phyloP scores from a whole-genome alignment of 2,888 invertebrate species.

The Mantis religiosa region DNA sequence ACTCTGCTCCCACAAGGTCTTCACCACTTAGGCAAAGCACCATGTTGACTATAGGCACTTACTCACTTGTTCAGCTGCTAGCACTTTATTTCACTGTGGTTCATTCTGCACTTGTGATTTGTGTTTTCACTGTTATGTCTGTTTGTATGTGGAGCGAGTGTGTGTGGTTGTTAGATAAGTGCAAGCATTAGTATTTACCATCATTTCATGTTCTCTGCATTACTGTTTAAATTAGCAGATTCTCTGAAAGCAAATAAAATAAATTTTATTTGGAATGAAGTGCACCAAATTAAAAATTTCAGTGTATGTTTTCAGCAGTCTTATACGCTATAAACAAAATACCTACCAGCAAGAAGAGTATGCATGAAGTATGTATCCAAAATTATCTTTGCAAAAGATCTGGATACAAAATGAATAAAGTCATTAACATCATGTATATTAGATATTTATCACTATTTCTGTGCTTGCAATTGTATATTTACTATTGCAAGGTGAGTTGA shows the following conservation, averaged over 20 bases:
- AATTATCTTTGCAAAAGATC: too few species aligned
- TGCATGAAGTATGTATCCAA: too few species aligned
- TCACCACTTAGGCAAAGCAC: constrained; percentile 29
- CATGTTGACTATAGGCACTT: constrained; percentile 23
- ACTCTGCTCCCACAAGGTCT: constrained; percentile 24
- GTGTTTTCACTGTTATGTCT: constrained; percentile 26
- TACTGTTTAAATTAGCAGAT: not conserved
- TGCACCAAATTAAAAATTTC: too few species aligned
- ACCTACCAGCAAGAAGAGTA: too few species aligned
- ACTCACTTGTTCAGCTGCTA: constrained; percentile 23
- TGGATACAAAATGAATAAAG: too few species aligned
- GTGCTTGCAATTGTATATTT: too few species aligned
- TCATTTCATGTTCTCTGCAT: constrained; percentile 2
- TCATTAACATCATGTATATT: too few species aligned
- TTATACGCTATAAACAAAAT: too few species aligned
- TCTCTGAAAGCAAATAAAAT: not conserved
- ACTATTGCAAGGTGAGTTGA: too few species aligned
- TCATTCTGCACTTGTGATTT: constrained; percentile 29
- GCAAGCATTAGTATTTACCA: constrained; percentile 20
- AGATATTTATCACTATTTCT: too few species aligned
- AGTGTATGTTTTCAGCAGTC: too few species aligned
- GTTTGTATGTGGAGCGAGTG: constrained; percentile 19
- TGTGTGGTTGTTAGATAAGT: constrained; percentile 3
- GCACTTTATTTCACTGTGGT: constrained; percentile 30
- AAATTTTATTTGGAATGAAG: not conserved